Evolutionary conservation across 2,888 invertebrate species (phyloP), one percentile per base, ranked within the genome.

Genomic region (Melieria crassipennis): DNA sequence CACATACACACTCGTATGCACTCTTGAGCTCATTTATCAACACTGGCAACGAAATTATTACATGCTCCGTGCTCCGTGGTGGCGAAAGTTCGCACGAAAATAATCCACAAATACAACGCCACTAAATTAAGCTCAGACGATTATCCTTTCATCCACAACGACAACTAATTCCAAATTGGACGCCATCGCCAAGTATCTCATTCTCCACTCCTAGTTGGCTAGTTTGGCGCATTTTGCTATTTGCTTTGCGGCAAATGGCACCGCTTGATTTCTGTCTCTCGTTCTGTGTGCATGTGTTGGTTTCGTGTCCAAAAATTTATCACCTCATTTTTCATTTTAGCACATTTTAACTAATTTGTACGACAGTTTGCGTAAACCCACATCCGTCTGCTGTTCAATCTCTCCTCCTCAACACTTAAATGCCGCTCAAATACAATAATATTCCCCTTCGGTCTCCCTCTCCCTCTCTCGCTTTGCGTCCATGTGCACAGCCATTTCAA

Each of bases 301-400:
- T 62, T 46, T 52, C 55, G 60, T 61, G 50, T 30, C 10, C 55
- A 55, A 52, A 65, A 60, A 70, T 65, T 60, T 70, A 65, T 65
- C 70, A 70, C 61, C 65, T 70, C 70, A 65, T 70, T 61, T 70
- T 61, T 70, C 70, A 70, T 70, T 70, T 70, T 70, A 61, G 61
- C 65, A 70, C 70, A 70, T 65, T 70, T 70, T 65, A 70, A 70
- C 70, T 61, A 70, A 70, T 70, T 70, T 70, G 42, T 60, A 61
- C 13, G 58, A 65, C 65, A 52, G 65, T 42, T 65, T 70, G 65
- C 58, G 60, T 45, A 43, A 13, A 65, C 50, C 60, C 65, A 60
- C 60, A 70, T 65, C 57, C 65, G 58, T 45, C 30, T 43, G 48
- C 48, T 42, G 42, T 47, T 45, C 56, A 46, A 6, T 43, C 13